Base-by-base conservation (phyloP, 2,797 vertebrate genomes). In the Dicrostonyx torquatus region DNA sequence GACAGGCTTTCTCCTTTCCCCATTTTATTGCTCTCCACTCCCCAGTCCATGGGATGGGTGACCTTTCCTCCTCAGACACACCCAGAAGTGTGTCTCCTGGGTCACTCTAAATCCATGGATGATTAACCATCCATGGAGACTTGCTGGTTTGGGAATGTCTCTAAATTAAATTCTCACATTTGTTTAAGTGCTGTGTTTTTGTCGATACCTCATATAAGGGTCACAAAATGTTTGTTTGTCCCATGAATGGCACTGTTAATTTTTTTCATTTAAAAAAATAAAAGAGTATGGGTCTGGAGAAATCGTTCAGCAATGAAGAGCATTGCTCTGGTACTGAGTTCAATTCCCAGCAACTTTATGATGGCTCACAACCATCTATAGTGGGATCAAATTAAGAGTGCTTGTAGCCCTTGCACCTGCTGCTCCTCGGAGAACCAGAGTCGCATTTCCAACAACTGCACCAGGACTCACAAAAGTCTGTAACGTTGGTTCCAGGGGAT, bases 151-250 rank as follows among this genome's bases (percentile, higher is more conserved):
- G 68, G 37, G 24, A 93, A 93, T 43, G 72, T 55, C 60, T 60
- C 10, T 73, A 66, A 31, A 40, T 92, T 85, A 86, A 84, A 48
- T 72, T 78, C 89, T 87, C 82, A 94, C 53, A 58, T 75, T 88
- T 84, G 45, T 89, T 82, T 64, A 82, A 91, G n/a, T 87, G 68
- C 34, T 83, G 2, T 73, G 13, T 82, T 48, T 34, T 89, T 48
- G 26, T 92, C 43, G 55, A 1, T 26, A 82, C 1, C 40, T 43
- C 82, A 29, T 34, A 55, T 75, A 43, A n/a, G 50, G 62, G 62
- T 24, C 12, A 80, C 62, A 89, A 37, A 55, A 24, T n/a, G 11
- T 70, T n/a, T 70, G 58, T 70, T 87, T 82, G 7, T 77, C 37
- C 6, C n/a, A 55, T 88, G 43, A 77, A 17, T 73, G 66, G 22